Evolutionary conservation across 2,113 vertebrate species (phyloP).

Genomic region (Gavialis gangeticus): DNA sequence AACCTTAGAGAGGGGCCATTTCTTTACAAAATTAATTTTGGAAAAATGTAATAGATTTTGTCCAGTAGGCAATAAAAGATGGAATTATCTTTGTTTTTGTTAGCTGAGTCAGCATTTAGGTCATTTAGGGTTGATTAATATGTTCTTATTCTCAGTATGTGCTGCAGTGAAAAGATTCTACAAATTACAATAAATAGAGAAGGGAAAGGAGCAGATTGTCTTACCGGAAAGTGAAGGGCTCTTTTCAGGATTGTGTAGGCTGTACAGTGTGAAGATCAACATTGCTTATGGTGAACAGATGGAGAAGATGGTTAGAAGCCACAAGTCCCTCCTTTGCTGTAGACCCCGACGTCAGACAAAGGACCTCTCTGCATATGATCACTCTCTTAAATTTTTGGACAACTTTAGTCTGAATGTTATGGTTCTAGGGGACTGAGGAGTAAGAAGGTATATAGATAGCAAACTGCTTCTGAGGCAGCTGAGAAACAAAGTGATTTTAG

Average conservation of each 20-base stretch:
- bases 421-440: constrained; percentile 64
- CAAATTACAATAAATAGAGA: constrained; percentile 32
- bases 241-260: constrained; percentile 71
- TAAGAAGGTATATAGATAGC: constrained; percentile 67
- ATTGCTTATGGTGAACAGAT: constrained; percentile 74
- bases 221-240: constrained; percentile 63
- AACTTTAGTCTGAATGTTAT: constrained; percentile 69
- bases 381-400: constrained; percentile 69
- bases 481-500: constrained; percentile 61
- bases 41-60: background rate
- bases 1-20: background rate
- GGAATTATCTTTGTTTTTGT: constrained; percentile 39
- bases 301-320: constrained; percentile 75
- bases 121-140: constrained; percentile 52
- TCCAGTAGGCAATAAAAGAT: background rate
- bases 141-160: constrained; percentile 47
- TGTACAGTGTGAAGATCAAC: constrained; percentile 74
- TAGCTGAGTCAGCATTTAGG: constrained; percentile 52
- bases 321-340: constrained; percentile 62
- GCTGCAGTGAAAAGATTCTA: constrained; percentile 37
- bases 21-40: background rate
- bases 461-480: constrained; percentile 63
- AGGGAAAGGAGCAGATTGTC: constrained; percentile 70
- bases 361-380: constrained; percentile 63
- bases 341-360: constrained; percentile 65